phyloP scores from a whole-genome alignment of 2,797 vertebrate species.

The Phrynocephalus vlangalii region DNA sequence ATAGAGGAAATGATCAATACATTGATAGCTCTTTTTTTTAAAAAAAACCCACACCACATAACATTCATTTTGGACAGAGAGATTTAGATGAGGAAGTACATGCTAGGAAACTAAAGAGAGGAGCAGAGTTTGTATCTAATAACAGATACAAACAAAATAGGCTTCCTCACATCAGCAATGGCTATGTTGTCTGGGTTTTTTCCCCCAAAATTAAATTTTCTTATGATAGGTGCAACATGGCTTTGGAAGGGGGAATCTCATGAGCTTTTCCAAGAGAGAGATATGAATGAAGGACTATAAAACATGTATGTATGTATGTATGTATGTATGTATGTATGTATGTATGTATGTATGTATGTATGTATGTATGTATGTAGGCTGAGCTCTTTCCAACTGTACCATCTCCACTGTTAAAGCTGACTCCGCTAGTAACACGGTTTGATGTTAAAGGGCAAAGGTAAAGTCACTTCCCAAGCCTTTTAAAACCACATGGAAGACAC shows the following conservation, averaged over 20 bases:
- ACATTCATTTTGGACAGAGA: conserved; percentile 48
- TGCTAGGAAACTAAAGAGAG: neutral
- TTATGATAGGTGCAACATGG: too few relatives aligned
- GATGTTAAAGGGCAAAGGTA: conserved; percentile 17
- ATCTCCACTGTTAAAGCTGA: neutral
- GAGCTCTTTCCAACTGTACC: neutral
- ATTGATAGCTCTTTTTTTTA: conserved; percentile 54
- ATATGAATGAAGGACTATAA: neutral
- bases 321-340: too few relatives aligned
- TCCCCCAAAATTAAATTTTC: too few relatives aligned
- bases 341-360: too few relatives aligned
- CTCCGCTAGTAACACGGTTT: neutral
- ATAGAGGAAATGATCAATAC: conserved; percentile 54
- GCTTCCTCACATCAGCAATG: too few relatives aligned
- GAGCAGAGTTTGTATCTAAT: neutral
- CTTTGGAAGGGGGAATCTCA: too few relatives aligned
- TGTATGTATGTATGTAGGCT: too few relatives aligned
- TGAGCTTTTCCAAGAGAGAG: neutral
- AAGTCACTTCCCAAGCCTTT: neutral
- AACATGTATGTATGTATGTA: neutral
- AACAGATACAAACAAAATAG: too few relatives aligned
- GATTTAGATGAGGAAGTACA: conserved; percentile 25
- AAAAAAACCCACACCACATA: conserved; percentile 50
- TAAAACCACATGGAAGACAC: neutral
- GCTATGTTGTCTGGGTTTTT: too few relatives aligned